Evolutionary conservation across 2,888 invertebrate genomes (phyloP).

Genomic region (Crossocerus cetratus): DNA sequence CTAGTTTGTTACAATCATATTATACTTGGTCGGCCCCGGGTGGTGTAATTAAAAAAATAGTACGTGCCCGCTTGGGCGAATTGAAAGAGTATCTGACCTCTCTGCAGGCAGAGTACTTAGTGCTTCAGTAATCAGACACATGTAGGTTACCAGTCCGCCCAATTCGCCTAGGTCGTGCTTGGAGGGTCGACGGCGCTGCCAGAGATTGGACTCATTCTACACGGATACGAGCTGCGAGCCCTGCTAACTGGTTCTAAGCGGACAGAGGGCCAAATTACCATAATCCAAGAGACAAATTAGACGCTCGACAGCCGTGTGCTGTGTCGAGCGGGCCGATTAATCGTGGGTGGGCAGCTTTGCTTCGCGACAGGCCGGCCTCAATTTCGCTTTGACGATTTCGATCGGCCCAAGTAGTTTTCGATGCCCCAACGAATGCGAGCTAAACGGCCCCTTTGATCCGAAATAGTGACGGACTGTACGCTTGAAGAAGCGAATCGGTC

Average conservation of each 20-base stretch:
- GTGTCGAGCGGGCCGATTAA: conserved; percentile 47
- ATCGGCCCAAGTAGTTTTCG: background rate
- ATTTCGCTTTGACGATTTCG: background rate
- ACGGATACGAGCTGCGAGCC: conserved; percentile 7
- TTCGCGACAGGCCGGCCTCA: conserved; percentile 32
- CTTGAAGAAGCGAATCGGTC: too few relatives aligned
- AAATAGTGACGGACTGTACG: too few relatives aligned
- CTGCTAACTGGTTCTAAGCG: background rate
- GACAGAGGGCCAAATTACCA: conserved; percentile 41
- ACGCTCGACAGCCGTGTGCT: conserved; percentile 28
- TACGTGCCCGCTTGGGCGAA: too few relatives aligned
- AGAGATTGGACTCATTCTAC: conserved; percentile 44
- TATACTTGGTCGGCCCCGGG: too few relatives aligned
- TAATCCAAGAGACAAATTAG: conserved; percentile 56
- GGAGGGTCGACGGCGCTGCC: conserved; percentile 12
- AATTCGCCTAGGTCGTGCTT: conserved; percentile 42
- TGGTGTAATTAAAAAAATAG: too few relatives aligned
- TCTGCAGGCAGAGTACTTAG: background rate
- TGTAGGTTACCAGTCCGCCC: conserved; percentile 43
- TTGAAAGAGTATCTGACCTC: too few relatives aligned
- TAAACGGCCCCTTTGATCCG: background rate
- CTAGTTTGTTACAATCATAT: too few relatives aligned
- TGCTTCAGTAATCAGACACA: background rate
- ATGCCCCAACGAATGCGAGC: background rate
- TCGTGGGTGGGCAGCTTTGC: conserved; percentile 36